Percentiles rank a stretch among this genome's conserved stretches.
Conservation (phyloP, 2,797 vertebrate species). For the Scleropages formosus region DNA sequence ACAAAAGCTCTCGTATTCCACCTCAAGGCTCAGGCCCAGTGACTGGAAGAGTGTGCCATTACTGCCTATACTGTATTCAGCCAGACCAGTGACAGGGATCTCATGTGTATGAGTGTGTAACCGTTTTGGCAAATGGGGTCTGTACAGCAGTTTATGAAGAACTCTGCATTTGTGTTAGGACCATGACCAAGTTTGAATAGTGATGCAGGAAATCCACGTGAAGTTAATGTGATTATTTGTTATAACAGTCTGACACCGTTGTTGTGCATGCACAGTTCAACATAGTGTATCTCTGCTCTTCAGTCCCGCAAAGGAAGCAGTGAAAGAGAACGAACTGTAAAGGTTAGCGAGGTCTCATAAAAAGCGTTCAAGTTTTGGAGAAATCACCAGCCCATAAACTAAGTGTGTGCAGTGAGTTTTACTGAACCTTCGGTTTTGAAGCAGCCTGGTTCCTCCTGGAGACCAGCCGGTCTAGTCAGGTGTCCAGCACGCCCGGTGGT, state of each 20-base stretch:
- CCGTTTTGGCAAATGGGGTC: too few species aligned
- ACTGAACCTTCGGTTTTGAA: too few species aligned
- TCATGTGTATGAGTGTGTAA: too few species aligned
- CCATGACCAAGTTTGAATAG: neutral
- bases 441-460: too few species aligned
- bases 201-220: neutral
- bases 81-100: neutral
- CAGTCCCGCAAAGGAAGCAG: too few species aligned
- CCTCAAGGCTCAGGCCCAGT: neutral
- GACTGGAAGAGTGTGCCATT: neutral
- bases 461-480: too few species aligned
- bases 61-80: neutral
- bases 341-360: too few species aligned
- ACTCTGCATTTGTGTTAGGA: neutral
- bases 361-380: too few species aligned
- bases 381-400: too few species aligned
- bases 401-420: too few species aligned
- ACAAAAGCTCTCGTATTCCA: neutral
- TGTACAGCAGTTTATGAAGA: too few species aligned
- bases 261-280: neutral
- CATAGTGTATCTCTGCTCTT: neutral
- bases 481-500: neutral
- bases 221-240: neutral
- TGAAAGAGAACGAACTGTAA: too few species aligned
- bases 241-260: neutral